Evolutionary conservation across 2,113 vertebrate genomes (phyloP).

Genomic region (Sciurus niger): DNA sequence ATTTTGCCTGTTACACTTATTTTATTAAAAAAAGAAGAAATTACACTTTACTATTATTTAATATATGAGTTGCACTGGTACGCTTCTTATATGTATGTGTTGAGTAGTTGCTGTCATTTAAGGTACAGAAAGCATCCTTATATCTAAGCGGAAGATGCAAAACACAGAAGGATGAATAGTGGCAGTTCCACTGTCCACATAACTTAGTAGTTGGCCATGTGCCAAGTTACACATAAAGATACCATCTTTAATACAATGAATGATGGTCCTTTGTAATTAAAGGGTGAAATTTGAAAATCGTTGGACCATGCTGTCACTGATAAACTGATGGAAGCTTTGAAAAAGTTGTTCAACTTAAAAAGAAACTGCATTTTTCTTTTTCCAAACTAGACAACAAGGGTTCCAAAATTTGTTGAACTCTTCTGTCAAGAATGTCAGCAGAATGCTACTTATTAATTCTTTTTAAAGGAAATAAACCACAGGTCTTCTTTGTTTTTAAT

Average conservation of each 20-base stretch:
- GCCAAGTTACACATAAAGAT: neutral
- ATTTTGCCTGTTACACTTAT: neutral
- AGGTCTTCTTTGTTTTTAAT: too few relatives aligned
- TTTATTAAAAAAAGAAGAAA: slow-evolving; percentile 1
- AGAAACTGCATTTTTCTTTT: neutral
- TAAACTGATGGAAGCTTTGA: accelerated
- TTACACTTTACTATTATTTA: neutral
- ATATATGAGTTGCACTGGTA: neutral
- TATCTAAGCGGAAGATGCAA: neutral
- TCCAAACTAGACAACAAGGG: neutral
- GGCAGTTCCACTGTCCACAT: accelerated
- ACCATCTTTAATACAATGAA: neutral
- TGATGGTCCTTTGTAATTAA: neutral
- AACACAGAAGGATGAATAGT: neutral
- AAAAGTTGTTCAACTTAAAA: neutral
- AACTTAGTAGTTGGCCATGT: neutral
- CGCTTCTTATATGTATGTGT: neutral
- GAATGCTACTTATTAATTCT: neutral
- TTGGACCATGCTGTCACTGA: neutral
- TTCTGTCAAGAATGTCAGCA: neutral
- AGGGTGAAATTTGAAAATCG: neutral
- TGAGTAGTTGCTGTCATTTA: neutral
- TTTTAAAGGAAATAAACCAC: neutral
- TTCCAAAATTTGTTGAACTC: slow-evolving; percentile 1
- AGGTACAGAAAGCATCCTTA: neutral